A percentile compares a stretch with the other conserved stretches of the same genome.
Evolutionary conservation across 1,140 invertebrate genomes (phyloP).

Genomic region (Drosophila orosa): DNA sequence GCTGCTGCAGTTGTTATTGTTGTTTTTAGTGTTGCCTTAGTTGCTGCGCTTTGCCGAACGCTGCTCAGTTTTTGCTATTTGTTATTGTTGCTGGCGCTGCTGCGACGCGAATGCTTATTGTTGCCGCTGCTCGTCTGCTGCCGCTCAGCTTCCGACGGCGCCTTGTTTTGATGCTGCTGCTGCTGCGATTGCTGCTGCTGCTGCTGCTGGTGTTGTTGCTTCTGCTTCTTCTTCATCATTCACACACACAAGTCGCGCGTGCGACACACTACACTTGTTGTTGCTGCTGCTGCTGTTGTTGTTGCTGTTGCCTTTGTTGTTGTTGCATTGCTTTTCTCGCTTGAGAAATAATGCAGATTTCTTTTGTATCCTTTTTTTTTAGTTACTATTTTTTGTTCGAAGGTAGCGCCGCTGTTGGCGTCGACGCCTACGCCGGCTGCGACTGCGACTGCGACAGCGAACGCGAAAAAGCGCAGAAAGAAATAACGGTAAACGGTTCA

Average conservation of each 20-base stretch:
- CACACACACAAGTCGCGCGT: constrained; percentile 67
- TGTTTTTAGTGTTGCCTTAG: constrained; percentile 29
- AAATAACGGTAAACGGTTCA: constrained; percentile 22
- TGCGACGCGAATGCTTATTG: constrained; percentile 67
- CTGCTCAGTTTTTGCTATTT: constrained; percentile 79
- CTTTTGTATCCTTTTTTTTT: background rate
- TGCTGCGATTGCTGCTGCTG: constrained; percentile 47
- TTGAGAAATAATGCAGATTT: background rate
- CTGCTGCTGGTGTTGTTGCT: constrained; percentile 67
- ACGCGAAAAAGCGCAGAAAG: constrained; percentile 29
- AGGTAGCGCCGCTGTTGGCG: background rate
- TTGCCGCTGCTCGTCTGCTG: constrained; percentile 45
- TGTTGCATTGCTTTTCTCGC: constrained; percentile 17
- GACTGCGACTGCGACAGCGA: constrained; percentile 29
- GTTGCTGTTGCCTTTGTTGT: constrained; percentile 14
- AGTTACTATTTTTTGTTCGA: background rate
- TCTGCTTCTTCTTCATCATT: constrained; percentile 79
- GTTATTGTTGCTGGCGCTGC: constrained; percentile 70
- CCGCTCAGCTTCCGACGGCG: constrained; percentile 54
- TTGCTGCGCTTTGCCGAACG: constrained; percentile 75
- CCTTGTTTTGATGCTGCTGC: constrained; percentile 51
- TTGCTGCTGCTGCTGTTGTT: constrained; percentile 37
- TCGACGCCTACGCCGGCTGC: constrained; percentile 27
- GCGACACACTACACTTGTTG: constrained; percentile 61
- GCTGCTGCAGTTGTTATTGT: constrained; percentile 12